These are phyloP conservation scores for Drosophila melanosoma DNA, from an alignment of 2,888 invertebrate genomes.

Conservation along the genomic window DNA sequence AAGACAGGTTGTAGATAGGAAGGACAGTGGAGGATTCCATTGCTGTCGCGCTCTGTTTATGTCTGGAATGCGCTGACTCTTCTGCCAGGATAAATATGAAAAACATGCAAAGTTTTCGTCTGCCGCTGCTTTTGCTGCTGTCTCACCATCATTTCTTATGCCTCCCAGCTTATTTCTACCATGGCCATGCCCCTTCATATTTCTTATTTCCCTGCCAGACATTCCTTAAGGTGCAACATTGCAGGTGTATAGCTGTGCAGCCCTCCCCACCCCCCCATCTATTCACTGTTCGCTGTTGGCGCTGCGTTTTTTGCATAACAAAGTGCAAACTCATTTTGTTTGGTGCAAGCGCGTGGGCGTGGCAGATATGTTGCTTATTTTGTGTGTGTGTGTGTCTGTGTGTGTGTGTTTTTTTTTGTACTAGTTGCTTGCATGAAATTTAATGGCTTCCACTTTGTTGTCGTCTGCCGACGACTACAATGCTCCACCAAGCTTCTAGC, in stretches of 20 bases:
- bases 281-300: constrained; percentile 4
- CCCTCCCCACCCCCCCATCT: constrained; percentile 1
- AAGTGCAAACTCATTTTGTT: constrained; percentile 80
- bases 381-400: constrained; percentile 8
- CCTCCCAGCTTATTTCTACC: constrained; percentile 47
- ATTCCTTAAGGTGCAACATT: constrained; percentile 78
- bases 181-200: not conserved
- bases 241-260: constrained; percentile 51
- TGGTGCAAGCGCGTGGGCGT: constrained; percentile 74
- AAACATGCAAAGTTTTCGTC: constrained; percentile 82
- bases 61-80: constrained; percentile 65
- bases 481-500: constrained; percentile 24
- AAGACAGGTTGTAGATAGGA: constrained; percentile 6
- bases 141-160: constrained; percentile 70
- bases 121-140: constrained; percentile 50
- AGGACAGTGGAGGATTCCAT: constrained; percentile 36
- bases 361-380: constrained; percentile 63
- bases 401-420: constrained; percentile 27
- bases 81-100: constrained; percentile 81
- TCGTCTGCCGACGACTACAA: constrained; percentile 57
- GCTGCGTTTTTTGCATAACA: constrained; percentile 74
- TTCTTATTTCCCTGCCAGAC: constrained; percentile 36
- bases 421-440: constrained; percentile 81
- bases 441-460: constrained; percentile 81
- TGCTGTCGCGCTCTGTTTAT: constrained; percentile 67